Conservation (phyloP, 2,113 vertebrate species). For the Pelecanus crispus region DNA sequence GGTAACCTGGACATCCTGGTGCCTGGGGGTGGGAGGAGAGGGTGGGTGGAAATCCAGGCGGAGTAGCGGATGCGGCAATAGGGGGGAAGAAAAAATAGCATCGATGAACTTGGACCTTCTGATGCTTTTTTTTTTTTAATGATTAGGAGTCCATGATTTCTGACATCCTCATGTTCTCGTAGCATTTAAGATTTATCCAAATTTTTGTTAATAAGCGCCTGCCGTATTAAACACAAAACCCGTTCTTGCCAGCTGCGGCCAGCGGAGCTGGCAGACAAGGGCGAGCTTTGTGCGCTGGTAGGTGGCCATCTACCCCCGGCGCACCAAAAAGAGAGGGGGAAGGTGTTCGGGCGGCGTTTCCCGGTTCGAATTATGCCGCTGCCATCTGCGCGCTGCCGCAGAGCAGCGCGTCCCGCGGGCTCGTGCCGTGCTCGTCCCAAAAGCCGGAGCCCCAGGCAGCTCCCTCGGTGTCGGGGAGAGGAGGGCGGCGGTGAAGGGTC, state of each 20-base stretch:
- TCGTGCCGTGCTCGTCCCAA: not conserved
- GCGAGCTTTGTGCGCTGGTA: not conserved
- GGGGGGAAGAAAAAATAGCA: not conserved
- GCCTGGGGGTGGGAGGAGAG: not conserved
- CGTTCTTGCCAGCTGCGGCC: not conserved
- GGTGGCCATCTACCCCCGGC: not conserved
- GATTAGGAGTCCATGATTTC: not conserved
- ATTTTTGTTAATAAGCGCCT: not conserved
- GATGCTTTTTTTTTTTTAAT: not conserved
- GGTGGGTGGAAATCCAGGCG: not conserved
- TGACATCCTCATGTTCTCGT: no score
- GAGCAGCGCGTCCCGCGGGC: not conserved
- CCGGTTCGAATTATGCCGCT: not conserved
- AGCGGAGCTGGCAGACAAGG: not conserved
- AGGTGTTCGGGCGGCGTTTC: not conserved
- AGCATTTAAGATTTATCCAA: no score
- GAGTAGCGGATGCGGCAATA: no score
- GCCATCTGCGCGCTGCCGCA: not conserved
- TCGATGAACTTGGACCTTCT: not conserved
- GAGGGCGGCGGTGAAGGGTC: not conserved
- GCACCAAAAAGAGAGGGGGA: not conserved
- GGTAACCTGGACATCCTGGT: not conserved
- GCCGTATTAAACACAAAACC: fast-evolving
- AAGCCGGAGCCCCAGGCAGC: slow-evolving; percentile 5
- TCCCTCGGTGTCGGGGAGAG: not conserved